Conservation (phyloP, 2,888 invertebrate genomes). For the Lasioglossum vierecki region DNA sequence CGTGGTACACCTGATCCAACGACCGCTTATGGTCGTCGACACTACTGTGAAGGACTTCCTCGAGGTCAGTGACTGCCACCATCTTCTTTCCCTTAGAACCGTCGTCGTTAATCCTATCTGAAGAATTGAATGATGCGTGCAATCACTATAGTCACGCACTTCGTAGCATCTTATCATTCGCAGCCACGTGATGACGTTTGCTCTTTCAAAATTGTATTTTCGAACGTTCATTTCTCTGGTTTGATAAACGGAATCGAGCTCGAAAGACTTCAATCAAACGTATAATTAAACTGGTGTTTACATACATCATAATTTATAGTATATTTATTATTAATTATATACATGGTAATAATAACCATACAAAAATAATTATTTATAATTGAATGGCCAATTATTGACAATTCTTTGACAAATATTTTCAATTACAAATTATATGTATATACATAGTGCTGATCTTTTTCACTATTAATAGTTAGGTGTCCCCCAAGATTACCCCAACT, state of each 20-base stretch:
- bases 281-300: too few relatives aligned
- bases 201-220: background rate
- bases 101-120: slow-evolving; percentile 10
- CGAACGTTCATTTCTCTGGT: background rate
- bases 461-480: too few relatives aligned
- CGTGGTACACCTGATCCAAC: slow-evolving; percentile 95
- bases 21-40: slow-evolving; percentile 96
- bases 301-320: too few relatives aligned
- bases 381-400: too few relatives aligned
- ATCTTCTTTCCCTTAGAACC: background rate
- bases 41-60: slow-evolving; percentile 94
- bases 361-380: too few relatives aligned
- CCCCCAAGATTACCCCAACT: too few relatives aligned
- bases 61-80: slow-evolving; percentile 87
- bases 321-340: too few relatives aligned
- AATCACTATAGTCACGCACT: slow-evolving; percentile 11
- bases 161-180: slow-evolving; percentile 27
- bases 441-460: too few relatives aligned
- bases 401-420: too few relatives aligned
- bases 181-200: slow-evolving; percentile 9
- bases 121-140: slow-evolving; percentile 26
- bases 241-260: slow-evolving; percentile 26
- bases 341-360: too few relatives aligned
- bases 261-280: slow-evolving; percentile 38
- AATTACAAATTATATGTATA: too few relatives aligned